Evolutionary conservation across 2,888 invertebrate genomes (phyloP).

Genomic region (Peribatodes rhomboidaria): DNA sequence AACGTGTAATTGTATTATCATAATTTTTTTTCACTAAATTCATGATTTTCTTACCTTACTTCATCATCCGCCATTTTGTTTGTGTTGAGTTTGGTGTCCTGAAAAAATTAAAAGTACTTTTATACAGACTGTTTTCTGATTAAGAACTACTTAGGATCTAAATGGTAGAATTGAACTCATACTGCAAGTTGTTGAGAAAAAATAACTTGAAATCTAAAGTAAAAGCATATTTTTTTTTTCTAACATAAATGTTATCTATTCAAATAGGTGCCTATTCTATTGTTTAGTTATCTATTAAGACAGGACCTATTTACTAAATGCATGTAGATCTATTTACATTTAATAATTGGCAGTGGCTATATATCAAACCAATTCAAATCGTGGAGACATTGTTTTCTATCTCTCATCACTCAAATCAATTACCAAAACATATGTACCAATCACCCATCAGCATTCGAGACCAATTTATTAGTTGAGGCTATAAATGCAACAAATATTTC

Average conservation of each 20-base stretch:
- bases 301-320: too few species aligned
- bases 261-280: too few species aligned
- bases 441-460: constrained; percentile 6
- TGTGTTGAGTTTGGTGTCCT: constrained; percentile 87
- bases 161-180: too few species aligned
- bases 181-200: too few species aligned
- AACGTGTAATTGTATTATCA: not conserved
- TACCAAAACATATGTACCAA: not conserved
- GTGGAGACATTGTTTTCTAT: not conserved
- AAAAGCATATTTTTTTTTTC: too few species aligned
- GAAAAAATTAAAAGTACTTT: constrained; percentile 61
- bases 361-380: not conserved
- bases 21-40: not conserved
- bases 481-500: constrained; percentile 29
- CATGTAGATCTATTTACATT: not conserved
- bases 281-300: too few species aligned
- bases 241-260: too few species aligned
- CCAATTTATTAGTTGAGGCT: constrained; percentile 10
- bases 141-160: too few species aligned
- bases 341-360: not conserved
- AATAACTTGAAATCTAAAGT: too few species aligned
- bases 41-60: constrained; percentile 90
- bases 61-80: constrained; percentile 97
- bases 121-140: not conserved
- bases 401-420: constrained; percentile 13